Evolutionary conservation across 2,797 vertebrate genomes (phyloP), one percentile per base, ranked within the genome.

Genomic region (Dendrocincla tyrannina): DNA sequence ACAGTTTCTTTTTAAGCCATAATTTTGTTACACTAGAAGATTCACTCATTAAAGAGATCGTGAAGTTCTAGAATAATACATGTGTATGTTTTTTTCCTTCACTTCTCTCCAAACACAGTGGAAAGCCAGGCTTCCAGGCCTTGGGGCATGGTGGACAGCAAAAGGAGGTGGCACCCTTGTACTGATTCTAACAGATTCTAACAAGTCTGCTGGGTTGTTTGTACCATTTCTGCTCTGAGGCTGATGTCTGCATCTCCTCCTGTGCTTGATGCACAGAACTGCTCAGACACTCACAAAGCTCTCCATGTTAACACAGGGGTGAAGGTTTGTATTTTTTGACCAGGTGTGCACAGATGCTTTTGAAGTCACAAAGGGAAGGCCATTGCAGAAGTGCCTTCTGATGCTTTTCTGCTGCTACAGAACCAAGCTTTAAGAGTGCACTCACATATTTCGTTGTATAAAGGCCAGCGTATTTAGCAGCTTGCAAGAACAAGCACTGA

Each of bases 121-220:
- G 63, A 58, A 85, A 79, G 73, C 18, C 70, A 81, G 28, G 39
- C 27, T 49, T 17, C 30, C 35, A 67, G 52, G 23, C 30, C 35
- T 74, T 14, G 10, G 49, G 39, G 50, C 30, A 18, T 2, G 24
- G 19, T 47, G 3, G 16, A 46, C 18, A 50, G 18, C n/a, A 39
- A 53, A 58, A 64, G n/a, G 35, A 77, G 13, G 17, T 55, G 39
- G n/a, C 19, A 28, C 49, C 27, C 42, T 27, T n/a, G 17, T 14
- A 20, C 8, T 55, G 39, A 19, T 44, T 10, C n/a, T 1, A 2
- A 2, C 72, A 79, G 42, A 72, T 88, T 75, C 20, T 55, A 4
- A 1, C 12, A 5, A 0, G 0, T 55, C 62, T 55, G 17, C 19
- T 32, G 35, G 13, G 11, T 53, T 64, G 28, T 25, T 50, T 23